phyloP scores from a whole-genome alignment of 2,888 invertebrate species.

The Dusona sp. region DNA sequence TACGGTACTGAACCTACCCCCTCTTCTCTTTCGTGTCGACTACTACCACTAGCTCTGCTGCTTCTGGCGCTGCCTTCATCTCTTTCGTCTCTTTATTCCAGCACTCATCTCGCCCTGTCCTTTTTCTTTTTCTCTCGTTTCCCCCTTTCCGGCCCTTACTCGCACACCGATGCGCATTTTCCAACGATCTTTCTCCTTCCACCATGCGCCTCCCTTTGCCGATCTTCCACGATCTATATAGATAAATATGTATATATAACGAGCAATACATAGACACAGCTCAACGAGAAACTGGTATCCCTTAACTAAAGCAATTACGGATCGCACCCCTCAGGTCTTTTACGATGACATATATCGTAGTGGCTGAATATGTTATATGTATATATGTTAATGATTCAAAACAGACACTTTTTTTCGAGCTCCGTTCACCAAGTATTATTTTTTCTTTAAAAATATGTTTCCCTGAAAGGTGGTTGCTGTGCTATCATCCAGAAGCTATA shows the following conservation, averaged over 20 bases:
- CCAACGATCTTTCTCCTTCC: constrained; percentile 45
- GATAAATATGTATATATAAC: constrained; percentile 2
- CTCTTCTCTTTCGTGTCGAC: constrained; percentile 51
- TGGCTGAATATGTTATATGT: background rate
- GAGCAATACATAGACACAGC: constrained; percentile 60
- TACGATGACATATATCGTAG: constrained; percentile 20
- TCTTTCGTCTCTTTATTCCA: constrained; percentile 52
- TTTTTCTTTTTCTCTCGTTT: constrained; percentile 68
- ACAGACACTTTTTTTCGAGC: background rate
- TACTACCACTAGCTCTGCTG: constrained; percentile 39
- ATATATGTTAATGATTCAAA: background rate
- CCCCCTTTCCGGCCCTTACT: constrained; percentile 61
- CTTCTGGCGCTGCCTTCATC: constrained; percentile 56
- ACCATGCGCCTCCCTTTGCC: constrained; percentile 40
- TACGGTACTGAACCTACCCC: constrained; percentile 76
- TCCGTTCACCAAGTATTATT: background rate
- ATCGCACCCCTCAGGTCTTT: constrained; percentile 69
- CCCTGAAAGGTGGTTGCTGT: background rate
- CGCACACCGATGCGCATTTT: constrained; percentile 37
- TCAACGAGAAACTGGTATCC: constrained; percentile 72
- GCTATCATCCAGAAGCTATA: background rate
- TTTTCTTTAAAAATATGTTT: background rate
- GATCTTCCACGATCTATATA: constrained; percentile 50
- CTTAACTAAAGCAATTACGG: constrained; percentile 82
- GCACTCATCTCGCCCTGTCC: constrained; percentile 49